phyloP scores from a whole-genome alignment of 2,888 invertebrate species.

The Ernsta delagoae region DNA sequence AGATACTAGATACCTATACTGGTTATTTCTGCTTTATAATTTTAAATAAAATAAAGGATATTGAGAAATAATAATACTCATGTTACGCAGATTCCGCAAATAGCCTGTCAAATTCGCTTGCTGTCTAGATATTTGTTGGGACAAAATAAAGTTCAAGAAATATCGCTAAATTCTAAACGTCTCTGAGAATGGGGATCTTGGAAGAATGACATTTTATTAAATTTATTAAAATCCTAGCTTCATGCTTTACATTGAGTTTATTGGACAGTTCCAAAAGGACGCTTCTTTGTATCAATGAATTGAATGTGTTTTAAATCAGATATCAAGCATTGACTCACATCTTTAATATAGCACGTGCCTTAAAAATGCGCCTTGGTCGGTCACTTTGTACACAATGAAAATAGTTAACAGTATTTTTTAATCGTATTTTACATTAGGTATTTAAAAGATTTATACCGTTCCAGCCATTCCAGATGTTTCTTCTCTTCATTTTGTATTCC shows the following conservation, averaged over 20 bases:
- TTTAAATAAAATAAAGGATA: too few relatives aligned
- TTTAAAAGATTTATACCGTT: too few relatives aligned
- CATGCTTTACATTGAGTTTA: conserved; percentile 17
- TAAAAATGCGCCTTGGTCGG: neutral
- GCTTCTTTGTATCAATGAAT: conserved; percentile 10
- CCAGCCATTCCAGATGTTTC: too few relatives aligned
- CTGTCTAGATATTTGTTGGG: too few relatives aligned
- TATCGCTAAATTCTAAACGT: neutral
- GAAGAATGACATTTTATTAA: conserved; percentile 24
- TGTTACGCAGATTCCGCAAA: too few relatives aligned
- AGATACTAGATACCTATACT: too few relatives aligned
- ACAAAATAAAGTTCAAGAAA: neutral
- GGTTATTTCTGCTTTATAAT: too few relatives aligned
- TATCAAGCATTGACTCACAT: neutral
- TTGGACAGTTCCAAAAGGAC: conserved; percentile 14
- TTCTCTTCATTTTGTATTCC: too few relatives aligned
- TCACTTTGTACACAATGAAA: neutral
- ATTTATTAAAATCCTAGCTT: conserved; percentile 23
- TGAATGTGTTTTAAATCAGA: conserved; percentile 11
- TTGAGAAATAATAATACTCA: too few relatives aligned
- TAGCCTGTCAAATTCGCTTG: too few relatives aligned
- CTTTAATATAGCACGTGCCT: neutral
- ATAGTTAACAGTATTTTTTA: too few relatives aligned
- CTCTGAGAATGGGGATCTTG: neutral
- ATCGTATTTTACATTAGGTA: too few relatives aligned